Base-by-base conservation (phyloP, 2,113 vertebrate genomes). In the Tenrec ecaudatus region DNA sequence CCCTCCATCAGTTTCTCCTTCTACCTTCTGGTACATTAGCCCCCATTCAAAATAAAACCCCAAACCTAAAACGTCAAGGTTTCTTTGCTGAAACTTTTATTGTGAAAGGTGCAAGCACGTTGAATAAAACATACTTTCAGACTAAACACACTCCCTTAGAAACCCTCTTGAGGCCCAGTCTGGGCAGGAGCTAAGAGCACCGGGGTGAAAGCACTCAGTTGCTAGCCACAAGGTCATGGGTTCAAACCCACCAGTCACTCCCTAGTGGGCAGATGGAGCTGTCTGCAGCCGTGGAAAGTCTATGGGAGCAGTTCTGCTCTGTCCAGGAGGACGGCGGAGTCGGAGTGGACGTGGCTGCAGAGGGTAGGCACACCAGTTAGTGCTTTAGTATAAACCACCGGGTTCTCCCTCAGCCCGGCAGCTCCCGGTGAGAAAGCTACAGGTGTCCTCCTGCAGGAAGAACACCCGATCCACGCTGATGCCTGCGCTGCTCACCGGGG, bases 121-220 rank as follows among this genome's bases (percentile, higher is more conserved):
- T 53, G 27, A 88, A 22, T 86, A 53, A 78, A 14, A 20, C 79
- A 43, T 66, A 78, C 78, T 53, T 71, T 87, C 78, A 25, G 75
- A 40, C 62, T 4, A 77, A 15, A 17, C 60, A 20, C 0, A 3
- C 5, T 29, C 3, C 16, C 64, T 58, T 31, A n/a, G 68, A 15
- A 36, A 57, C 23, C 43, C 22, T 5, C 15, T 31, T 1, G 6
- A 1, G 38, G 14, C 36, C 36, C 22, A 17, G 3, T 0, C 0
- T 20, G 86, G 57, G 58, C 38, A 40, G 58, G 25, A 43, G 25
- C 38, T 76, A 20, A 19, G 69, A 6, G 69, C 69, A 36, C 7
- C 6, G 17, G n/a, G 69, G 15, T 20, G 17, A 71, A 33, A 66
- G 69, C 11, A 31, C 66, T 69, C 14, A 19, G n/a, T 29, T 33